phyloP scores from a whole-genome alignment of 2,113 vertebrate species.

The Acanthisitta chloris region DNA sequence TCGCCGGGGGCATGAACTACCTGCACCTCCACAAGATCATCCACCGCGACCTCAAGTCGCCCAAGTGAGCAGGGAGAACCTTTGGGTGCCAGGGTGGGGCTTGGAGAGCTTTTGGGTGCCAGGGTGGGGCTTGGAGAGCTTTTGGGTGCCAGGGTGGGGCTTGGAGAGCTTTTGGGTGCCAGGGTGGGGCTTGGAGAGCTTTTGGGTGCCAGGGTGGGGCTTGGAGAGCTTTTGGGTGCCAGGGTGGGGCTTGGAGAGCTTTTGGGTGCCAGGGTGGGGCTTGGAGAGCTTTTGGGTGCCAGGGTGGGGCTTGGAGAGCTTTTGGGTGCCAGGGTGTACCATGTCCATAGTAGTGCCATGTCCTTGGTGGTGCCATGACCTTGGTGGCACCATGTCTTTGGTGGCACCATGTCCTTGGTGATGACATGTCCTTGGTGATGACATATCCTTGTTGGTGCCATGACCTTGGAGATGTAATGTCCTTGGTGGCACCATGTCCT shows the following conservation, averaged over 20 bases:
- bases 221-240: too few relatives aligned
- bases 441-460: neutral
- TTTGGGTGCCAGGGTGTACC: rapidly evolving
- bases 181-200: rapidly evolving
- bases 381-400: neutral
- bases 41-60: slow-evolving; percentile 97
- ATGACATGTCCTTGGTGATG: neutral
- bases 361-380: rapidly evolving
- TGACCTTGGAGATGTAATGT: too few relatives aligned
- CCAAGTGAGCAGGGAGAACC: slow-evolving; percentile 81
- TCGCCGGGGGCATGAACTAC: slow-evolving; percentile 98
- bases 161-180: too few relatives aligned
- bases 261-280: rapidly evolving
- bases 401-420: rapidly evolving
- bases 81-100: neutral
- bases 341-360: rapidly evolving
- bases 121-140: neutral
- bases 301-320: too few relatives aligned
- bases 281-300: too few relatives aligned
- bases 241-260: neutral
- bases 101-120: rapidly evolving
- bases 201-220: too few relatives aligned
- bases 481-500: neutral
- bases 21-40: slow-evolving; percentile 99
- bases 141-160: rapidly evolving